Base-by-base conservation (phyloP, 2,888 invertebrate genomes). In the Scrobipalpa atriplicella region DNA sequence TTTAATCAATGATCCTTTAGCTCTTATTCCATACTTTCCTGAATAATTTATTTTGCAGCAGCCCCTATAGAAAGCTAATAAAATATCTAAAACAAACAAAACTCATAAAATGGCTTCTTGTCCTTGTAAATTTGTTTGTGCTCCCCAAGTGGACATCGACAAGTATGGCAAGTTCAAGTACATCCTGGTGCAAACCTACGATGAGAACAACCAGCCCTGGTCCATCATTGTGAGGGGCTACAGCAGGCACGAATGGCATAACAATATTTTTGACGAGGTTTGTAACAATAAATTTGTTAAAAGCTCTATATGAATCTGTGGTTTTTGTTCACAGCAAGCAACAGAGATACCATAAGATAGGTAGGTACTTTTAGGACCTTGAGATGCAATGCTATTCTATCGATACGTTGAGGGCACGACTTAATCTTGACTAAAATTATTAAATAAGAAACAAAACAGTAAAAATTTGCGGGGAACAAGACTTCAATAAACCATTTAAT, bases 191-290 rank as follows among this genome's bases (percentile, higher is more conserved):
- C 19, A 56, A 13, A 21, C 21, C 0, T 56, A 13, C 7, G 54
- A 56, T 21, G 54, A 56, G 54, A 56, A 56, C 54, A 21, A 29
- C 13, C 29, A 29, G 54, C 21, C 19, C 11, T 21, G 21, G 21
- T 21, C 54, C 29, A 11, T 13, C 21, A 19, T 56, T 6, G 29
- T 56, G 13, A 56, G 54, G 21, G 54, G 54, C 7, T 56, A 56
- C 21, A 0, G 0, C 29, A 56, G 29, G 54, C 54, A 56, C 21
- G 54, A 56, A 21, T 56, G 54, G 54, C 54, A 56, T 21, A 56
- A 56, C 13, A 18, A 56, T 29, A 56, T 56, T 11, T 56, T 56
- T 21, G 54, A 56, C 10, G 54, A 56, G 21, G 54, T 56, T 21
- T 5, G 54, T 29, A 29, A 3, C 2, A 2, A 2, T 29, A 29